phyloP scores from a whole-genome alignment of 2,888 invertebrate genomes.

The Hanleya hanleyi region DNA sequence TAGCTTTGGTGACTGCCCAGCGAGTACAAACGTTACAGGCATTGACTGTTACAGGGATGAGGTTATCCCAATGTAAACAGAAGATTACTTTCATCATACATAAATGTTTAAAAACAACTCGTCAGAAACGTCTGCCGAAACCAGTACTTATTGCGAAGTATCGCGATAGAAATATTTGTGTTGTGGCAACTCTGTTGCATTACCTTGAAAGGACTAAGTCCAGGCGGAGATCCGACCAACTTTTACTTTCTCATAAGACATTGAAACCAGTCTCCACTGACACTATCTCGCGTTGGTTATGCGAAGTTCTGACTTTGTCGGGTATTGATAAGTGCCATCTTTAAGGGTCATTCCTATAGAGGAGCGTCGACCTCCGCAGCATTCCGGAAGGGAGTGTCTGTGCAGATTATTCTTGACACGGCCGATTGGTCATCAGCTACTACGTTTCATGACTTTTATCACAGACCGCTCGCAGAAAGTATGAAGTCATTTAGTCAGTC shows the following conservation, averaged over 20 bases:
- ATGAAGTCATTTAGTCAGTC: background rate
- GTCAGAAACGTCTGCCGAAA: background rate
- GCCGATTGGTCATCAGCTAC: background rate
- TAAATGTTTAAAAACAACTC: background rate
- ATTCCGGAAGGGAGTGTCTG: background rate
- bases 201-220: background rate
- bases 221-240: background rate
- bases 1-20: background rate
- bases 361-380: no score
- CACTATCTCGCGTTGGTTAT: background rate
- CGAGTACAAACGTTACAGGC: background rate
- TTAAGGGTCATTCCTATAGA: no score
- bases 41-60: background rate
- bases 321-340: no score
- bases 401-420: background rate
- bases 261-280: background rate
- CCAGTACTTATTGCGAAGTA: background rate
- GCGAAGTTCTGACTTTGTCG: background rate
- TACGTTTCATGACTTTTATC: background rate
- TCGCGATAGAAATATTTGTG: background rate
- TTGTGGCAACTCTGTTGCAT: background rate
- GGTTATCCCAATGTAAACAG: background rate
- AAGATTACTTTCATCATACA: background rate
- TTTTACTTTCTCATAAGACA: background rate
- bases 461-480: background rate